Percentiles rank a stretch among this genome's conserved stretches.
Conservation (phyloP, 2,797 vertebrate species). For the Urosaurus nigricauda region DNA sequence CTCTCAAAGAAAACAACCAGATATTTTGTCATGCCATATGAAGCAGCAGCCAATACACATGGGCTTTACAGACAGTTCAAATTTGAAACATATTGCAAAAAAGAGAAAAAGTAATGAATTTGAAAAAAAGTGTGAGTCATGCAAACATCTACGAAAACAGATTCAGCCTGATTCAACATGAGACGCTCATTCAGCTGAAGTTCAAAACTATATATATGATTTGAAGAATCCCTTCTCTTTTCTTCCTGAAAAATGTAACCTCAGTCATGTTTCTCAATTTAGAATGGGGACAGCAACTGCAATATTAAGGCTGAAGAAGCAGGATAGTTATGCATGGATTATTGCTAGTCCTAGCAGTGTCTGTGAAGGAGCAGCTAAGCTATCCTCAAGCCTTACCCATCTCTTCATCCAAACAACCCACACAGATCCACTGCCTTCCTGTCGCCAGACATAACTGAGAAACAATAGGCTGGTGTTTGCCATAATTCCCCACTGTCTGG, state of each 20-base stretch:
- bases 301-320: slow-evolving; percentile 1
- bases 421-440: not conserved
- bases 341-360: not conserved
- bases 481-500: slow-evolving; percentile 23
- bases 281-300: not conserved
- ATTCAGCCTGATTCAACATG: not conserved
- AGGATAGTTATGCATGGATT: not conserved
- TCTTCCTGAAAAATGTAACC: not conserved
- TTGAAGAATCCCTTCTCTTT: not conserved
- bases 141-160: not conserved
- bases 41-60: not conserved
- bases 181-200: not conserved
- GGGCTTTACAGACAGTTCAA: not conserved
- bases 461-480: slow-evolving; percentile 9
- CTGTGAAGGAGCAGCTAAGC: slow-evolving; percentile 5
- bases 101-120: too few species aligned
- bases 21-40: not conserved
- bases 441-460: not conserved
- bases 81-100: not conserved
- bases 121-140: not conserved
- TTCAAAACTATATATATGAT: not conserved
- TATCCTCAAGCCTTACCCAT: not conserved
- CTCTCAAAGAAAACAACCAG: not conserved
- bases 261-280: not conserved
- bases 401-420: slow-evolving; percentile 24